Evolutionary conservation across 2,797 vertebrate genomes (phyloP).

Genomic region (Mareca penelope): DNA sequence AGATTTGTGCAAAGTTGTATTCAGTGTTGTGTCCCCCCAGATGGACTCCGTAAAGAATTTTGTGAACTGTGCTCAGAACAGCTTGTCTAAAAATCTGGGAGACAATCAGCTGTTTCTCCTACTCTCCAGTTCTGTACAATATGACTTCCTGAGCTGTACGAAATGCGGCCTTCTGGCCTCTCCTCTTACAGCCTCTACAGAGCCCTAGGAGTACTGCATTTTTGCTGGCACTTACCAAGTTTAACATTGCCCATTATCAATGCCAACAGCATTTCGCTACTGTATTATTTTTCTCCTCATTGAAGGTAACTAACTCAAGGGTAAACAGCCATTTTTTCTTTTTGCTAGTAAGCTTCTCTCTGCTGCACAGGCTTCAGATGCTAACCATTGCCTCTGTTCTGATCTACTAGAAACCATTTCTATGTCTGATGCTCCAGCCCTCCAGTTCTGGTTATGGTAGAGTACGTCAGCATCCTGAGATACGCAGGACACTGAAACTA

Average conservation of each 20-base stretch:
- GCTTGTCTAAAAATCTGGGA: conserved; percentile 11
- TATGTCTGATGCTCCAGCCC: background rate
- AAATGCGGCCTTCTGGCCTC: background rate
- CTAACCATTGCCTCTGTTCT: background rate
- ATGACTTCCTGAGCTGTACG: background rate
- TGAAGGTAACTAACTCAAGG: background rate
- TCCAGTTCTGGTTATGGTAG: background rate
- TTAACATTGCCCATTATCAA: background rate
- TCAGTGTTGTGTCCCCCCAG: background rate
- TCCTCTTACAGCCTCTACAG: background rate
- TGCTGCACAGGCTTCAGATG: background rate
- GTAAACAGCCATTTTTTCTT: background rate
- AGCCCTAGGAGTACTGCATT: background rate
- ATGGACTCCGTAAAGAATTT: background rate
- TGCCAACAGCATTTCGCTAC: background rate
- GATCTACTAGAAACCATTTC: background rate
- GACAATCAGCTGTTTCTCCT: background rate
- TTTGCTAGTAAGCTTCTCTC: background rate
- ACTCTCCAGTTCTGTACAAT: background rate
- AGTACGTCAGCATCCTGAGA: background rate
- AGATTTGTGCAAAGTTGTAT: background rate
- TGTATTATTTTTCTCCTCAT: background rate
- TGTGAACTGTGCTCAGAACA: background rate
- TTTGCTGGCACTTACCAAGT: background rate
- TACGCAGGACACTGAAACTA: background rate